phyloP scores from a whole-genome alignment of 2,113 vertebrate species.

The Epinephelus fuscoguttatus region DNA sequence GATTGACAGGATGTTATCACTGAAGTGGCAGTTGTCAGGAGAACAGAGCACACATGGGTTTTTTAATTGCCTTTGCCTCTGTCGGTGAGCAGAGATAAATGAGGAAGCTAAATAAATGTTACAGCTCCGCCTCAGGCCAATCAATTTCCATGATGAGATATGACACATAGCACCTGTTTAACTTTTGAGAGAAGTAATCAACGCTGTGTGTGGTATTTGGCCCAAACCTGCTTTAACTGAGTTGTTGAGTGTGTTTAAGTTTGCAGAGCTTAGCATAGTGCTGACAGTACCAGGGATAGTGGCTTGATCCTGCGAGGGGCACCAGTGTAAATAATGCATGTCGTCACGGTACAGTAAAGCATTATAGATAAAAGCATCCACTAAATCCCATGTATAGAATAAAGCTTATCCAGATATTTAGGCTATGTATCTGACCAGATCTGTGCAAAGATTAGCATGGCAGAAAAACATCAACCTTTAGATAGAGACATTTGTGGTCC shows the following conservation, averaged over 20 bases:
- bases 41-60: background rate
- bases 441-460: background rate
- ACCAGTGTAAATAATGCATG: background rate
- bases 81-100: background rate
- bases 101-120: background rate
- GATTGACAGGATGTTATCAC: background rate
- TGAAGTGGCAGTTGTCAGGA: background rate
- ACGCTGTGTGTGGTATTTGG: background rate
- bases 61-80: background rate
- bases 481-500: background rate
- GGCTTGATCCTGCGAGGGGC: background rate
- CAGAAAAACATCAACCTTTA: background rate
- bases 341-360: background rate
- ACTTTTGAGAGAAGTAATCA: background rate
- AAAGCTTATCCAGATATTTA: background rate
- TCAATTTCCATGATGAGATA: background rate
- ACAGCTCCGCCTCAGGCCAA: background rate
- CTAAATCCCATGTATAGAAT: background rate
- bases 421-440: background rate
- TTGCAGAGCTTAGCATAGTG: no score
- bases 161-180: background rate
- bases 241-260: no score
- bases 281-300: background rate
- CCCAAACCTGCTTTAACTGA: background rate
- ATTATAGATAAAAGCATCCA: conserved; percentile 6